Base-by-base conservation (phyloP, 2,113 vertebrate species). In the Pygathrix nemaeus region DNA sequence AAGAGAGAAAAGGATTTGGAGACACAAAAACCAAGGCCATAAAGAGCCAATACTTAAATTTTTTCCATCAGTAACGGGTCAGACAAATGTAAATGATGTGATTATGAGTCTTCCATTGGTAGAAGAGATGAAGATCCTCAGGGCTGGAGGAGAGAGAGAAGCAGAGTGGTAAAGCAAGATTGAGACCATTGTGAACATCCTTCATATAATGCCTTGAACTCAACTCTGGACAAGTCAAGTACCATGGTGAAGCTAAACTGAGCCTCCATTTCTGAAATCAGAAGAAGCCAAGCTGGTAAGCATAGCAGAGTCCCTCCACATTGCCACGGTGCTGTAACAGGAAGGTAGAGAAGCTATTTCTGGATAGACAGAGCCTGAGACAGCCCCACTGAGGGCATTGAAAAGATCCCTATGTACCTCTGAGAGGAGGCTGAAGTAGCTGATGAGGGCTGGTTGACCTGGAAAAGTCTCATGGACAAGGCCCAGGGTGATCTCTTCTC, bases 301-400 rank as follows among this genome's bases (percentile, higher is more conserved):
- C n/a, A 64, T 35, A 5, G 43, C 40, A 45, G 66, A 43, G 30
- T 12, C 21, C n/a, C 8, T 66, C 23, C 10, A 32, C 6, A 0
- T 13, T 12, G 4, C 52, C 64, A n/a, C 35, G 32, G 38, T 70
- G 25, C 8, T 10, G 3, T 3, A 40, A 18, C 32, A 14, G 78
- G 27, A 32, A n/a, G 73, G 14, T 8, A 61, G 35, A 83, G 50
- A 55, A 3, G 0, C 52, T 82, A 18, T 18, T 3, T 72, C 35
- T 23, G 38, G 38, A 18, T 21, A 21, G 17, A 50, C 11, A 0
- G 2, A 90, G 9, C 9, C n/a, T 38, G 32, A 68, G 80, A 52
- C 9, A 25, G 45, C 8, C 59, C 48, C 3, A 1, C 0, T 1
- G 5, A n/a, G 8, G 38, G 16, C 45, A 55, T n/a, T 38, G 55